Evolutionary conservation across 1,140 invertebrate species (phyloP).

Genomic region (Sycophila sp.): DNA sequence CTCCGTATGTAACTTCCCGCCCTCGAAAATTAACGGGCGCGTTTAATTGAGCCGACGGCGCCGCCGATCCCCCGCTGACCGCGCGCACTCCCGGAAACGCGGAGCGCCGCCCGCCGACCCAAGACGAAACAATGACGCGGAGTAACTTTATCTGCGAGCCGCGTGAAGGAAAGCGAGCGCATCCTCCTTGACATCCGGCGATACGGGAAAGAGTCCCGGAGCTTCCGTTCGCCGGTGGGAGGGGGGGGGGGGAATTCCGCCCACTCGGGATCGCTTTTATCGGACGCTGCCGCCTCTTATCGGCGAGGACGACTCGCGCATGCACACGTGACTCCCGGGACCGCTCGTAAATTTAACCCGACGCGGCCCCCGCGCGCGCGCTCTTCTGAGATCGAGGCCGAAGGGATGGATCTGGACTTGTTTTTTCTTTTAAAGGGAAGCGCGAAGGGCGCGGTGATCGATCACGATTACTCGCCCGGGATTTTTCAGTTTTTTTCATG

Average conservation of each 20-base stretch:
- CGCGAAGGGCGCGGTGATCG: too few relatives aligned
- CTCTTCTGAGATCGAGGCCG: too few relatives aligned
- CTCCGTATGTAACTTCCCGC: too few relatives aligned
- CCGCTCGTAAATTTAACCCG: too few relatives aligned
- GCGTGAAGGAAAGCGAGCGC: background rate
- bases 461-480: too few relatives aligned
- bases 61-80: background rate
- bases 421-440: too few relatives aligned
- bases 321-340: too few relatives aligned
- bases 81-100: conserved; percentile 11
- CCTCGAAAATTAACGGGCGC: conserved; percentile 32
- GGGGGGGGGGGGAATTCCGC: too few relatives aligned
- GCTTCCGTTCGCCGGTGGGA: conserved; percentile 19
- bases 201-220: background rate
- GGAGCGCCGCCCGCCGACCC: too few relatives aligned
- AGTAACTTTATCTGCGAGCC: conserved; percentile 2
- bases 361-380: too few relatives aligned
- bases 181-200: conserved; percentile 13
- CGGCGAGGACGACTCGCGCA: background rate
- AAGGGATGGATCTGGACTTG: too few relatives aligned
- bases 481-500: too few relatives aligned
- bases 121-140: background rate
- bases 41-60: conserved; percentile 22
- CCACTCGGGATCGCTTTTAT: background rate
- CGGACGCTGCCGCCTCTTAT: background rate